phyloP scores from a whole-genome alignment of 92 coral and sea anemone species.

The Hydrozoanthus gracilis region DNA sequence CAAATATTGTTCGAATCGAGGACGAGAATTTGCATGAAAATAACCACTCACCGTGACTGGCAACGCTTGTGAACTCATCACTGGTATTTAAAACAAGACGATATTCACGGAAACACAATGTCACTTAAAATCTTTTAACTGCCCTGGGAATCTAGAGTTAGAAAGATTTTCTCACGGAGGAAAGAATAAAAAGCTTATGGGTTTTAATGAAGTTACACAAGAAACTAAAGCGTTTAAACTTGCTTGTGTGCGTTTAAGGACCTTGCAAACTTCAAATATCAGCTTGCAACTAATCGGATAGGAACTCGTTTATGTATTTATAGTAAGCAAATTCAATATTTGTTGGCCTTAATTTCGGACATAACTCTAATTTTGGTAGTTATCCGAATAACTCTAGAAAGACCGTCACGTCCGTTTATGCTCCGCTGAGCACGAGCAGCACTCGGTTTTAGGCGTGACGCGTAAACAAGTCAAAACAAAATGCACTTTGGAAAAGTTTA shows the following conservation, averaged over 20 bases:
- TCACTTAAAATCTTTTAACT: conserved; percentile 15
- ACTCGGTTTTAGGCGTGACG: background rate
- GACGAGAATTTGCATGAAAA: conserved; percentile 38
- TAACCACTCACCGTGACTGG: conserved; percentile 14
- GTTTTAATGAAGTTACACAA: background rate
- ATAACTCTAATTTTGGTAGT: conserved; percentile 12
- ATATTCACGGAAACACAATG: conserved; percentile 5
- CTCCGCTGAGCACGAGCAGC: background rate
- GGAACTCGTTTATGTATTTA: conserved; percentile 22
- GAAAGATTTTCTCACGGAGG: background rate
- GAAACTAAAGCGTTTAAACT: background rate
- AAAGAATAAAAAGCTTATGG: background rate
- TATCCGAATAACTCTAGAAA: background rate
- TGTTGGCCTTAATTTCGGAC: background rate
- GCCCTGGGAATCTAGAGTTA: background rate
- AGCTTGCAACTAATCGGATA: background rate
- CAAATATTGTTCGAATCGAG: conserved; percentile 20
- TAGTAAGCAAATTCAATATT: conserved; percentile 23
- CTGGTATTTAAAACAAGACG: background rate
- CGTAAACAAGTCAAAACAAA: background rate
- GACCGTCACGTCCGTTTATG: background rate
- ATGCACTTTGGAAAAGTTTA: conserved; percentile 5
- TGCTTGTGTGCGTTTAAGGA: conserved; percentile 34
- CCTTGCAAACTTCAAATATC: conserved; percentile 11
- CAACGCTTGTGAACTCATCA: background rate